Base-by-base conservation (phyloP, 2,888 invertebrate species). In the Morpho achilles region DNA sequence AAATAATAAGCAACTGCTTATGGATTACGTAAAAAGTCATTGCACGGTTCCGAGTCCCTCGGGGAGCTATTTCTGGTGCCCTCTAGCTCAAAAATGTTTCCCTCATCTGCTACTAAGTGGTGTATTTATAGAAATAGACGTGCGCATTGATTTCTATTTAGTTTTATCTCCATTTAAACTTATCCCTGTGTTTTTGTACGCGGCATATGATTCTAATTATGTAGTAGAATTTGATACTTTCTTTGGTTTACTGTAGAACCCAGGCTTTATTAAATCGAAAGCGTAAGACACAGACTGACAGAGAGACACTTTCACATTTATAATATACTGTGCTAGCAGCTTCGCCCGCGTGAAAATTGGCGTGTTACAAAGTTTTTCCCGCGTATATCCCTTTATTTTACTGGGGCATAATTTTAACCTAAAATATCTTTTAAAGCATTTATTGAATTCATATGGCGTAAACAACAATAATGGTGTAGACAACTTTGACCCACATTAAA, bases 41-140 rank as follows among this genome's bases (percentile, higher is more conserved):
- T 54, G n/a, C 54, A 23, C 66, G 65, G 78, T 81, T 78, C 76
- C 84, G 72, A 84, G 87, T 90, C 87, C 87, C 89, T 72, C 78
- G 77, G 89, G 89, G 89, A 88, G 79, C 85, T 89, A 89, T 88
- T 88, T 82, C 82, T 71, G 83, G 85, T 76, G 80, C 87, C 85
- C 85, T 81, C 79, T 72, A 53, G 60, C 58, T 67, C 63, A 63
- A 65, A 64, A 64, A 65, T 66, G 61, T 64, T 64, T 66, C 67
- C 65, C 62, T 61, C 64, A 32, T 61, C 68, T 58, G 58, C 63
- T 59, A 56, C 66, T 68, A 69, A 67, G 68, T 69, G 85, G 77
- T 74, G 81, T 89, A 89, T 89, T 87, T 87, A 80, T 87, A 87
- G 88, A 88, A 84, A 79, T 80, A 77, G 79, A 77, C 74, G 74